Conservation (phyloP, 2,888 invertebrate species). For the Hydropsyche betteni region DNA sequence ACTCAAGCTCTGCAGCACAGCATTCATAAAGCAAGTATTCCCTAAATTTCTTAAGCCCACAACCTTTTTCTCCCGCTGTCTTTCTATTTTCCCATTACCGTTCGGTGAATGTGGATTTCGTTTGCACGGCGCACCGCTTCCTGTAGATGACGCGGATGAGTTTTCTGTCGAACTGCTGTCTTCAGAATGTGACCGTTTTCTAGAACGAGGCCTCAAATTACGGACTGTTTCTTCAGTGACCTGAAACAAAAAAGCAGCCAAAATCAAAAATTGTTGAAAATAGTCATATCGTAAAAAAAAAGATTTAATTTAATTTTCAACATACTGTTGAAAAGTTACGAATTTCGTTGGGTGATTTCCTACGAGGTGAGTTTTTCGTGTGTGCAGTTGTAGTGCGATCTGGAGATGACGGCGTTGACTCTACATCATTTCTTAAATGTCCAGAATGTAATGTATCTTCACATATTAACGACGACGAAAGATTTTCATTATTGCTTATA, state of each 20-base stretch:
- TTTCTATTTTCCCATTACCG: conserved; percentile 60
- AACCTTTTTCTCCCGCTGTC: conserved; percentile 70
- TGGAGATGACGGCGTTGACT: not conserved
- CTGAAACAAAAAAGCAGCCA: conserved; percentile 6
- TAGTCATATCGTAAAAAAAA: not conserved
- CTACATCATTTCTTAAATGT: too few relatives aligned
- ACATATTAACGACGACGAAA: conserved; percentile 49
- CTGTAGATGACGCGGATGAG: conserved; percentile 53
- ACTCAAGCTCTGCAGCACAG: conserved; percentile 83
- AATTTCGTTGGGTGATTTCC: conserved; percentile 43
- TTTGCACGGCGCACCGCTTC: conserved; percentile 51
- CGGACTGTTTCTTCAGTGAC: conserved; percentile 64
- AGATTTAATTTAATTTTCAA: not conserved
- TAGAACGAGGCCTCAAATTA: conserved; percentile 68
- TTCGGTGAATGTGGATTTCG: conserved; percentile 52
- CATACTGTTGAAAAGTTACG: conserved; percentile 47
- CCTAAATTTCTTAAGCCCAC: conserved; percentile 83
- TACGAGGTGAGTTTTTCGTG: conserved; percentile 42
- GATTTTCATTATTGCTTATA: conserved; percentile 54
- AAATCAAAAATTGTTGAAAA: not conserved
- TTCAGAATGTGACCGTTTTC: conserved; percentile 69
- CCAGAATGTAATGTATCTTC: conserved; percentile 41
- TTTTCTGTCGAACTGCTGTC: conserved; percentile 67
- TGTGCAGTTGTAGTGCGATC: conserved; percentile 34
- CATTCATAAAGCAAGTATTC: conserved; percentile 89